Evolutionary conservation across 2,113 vertebrate species (phyloP).

Genomic region (Canis aureus): DNA sequence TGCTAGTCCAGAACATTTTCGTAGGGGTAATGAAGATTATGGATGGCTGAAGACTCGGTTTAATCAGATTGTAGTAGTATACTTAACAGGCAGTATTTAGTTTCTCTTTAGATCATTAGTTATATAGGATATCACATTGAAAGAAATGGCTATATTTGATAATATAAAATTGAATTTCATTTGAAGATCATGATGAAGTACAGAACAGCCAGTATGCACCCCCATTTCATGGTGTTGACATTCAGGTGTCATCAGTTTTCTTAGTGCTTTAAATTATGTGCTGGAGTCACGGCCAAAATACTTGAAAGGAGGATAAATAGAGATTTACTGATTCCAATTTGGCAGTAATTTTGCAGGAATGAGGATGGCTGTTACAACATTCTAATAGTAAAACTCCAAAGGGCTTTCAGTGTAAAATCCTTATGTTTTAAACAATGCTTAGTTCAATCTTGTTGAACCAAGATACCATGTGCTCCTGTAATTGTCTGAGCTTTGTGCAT

Average conservation of each 20-base stretch:
- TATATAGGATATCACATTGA: neutral
- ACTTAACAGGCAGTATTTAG: neutral
- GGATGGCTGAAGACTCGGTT: neutral
- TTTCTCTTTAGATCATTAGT: constrained; percentile 33
- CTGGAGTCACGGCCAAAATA: constrained; percentile 22
- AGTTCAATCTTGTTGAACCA: neutral
- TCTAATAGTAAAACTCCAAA: neutral
- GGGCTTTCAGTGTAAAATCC: neutral
- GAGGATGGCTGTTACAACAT: neutral
- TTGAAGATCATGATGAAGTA: constrained; percentile 29
- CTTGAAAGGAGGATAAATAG: constrained; percentile 42
- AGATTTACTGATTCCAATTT: constrained; percentile 47
- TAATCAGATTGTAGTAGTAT: neutral
- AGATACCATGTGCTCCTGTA: neutral
- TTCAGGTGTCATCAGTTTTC: neutral
- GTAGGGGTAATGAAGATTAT: constrained; percentile 10
- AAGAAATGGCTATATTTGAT: neutral
- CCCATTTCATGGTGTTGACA: neutral
- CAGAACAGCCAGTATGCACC: neutral
- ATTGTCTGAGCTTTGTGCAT: neutral
- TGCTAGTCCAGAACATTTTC: neutral
- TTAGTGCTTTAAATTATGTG: constrained; percentile 39
- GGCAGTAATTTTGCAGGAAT: constrained; percentile 4
- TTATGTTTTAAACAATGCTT: constrained; percentile 42
- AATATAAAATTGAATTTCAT: constrained; percentile 47